Conservation (phyloP, 35 echinoderm and acorn worm genomes). For the Hemicentrotus pulcherrimus region DNA sequence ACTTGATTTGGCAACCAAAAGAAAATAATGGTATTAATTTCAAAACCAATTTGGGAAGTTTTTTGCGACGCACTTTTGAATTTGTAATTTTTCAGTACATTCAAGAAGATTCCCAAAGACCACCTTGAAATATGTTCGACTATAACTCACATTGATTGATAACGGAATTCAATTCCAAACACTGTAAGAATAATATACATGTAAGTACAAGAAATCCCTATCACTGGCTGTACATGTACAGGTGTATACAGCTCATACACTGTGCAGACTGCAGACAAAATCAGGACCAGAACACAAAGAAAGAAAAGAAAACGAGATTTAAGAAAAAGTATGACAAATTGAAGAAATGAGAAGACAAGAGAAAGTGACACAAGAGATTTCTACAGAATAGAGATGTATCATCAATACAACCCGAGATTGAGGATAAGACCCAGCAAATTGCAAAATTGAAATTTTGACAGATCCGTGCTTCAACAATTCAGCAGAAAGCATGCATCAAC, state of each 20-base stretch:
- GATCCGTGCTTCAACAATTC: not conserved
- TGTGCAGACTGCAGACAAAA: not conserved
- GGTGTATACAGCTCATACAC: not conserved
- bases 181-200: too few species aligned
- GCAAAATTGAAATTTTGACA: constrained; percentile 1
- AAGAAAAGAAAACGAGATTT: not conserved
- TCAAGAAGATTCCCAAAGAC: too few species aligned
- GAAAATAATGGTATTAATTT: too few species aligned
- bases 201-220: too few species aligned
- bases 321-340: not conserved
- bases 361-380: not conserved
- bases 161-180: too few species aligned
- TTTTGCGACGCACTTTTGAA: too few species aligned
- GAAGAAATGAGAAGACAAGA: not conserved
- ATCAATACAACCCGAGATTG: not conserved
- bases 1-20: too few species aligned
- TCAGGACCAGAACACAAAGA: not conserved
- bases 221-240: not conserved
- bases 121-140: too few species aligned
- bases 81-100: too few species aligned
- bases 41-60: too few species aligned
- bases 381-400: not conserved
- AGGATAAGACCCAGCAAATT: not conserved
- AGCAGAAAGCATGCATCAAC: not conserved
- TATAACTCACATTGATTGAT: too few species aligned